These are phyloP conservation scores for Oreotrochilus melanogaster DNA, from an alignment of 2,113 vertebrate genomes.

Conservation along the genomic window DNA sequence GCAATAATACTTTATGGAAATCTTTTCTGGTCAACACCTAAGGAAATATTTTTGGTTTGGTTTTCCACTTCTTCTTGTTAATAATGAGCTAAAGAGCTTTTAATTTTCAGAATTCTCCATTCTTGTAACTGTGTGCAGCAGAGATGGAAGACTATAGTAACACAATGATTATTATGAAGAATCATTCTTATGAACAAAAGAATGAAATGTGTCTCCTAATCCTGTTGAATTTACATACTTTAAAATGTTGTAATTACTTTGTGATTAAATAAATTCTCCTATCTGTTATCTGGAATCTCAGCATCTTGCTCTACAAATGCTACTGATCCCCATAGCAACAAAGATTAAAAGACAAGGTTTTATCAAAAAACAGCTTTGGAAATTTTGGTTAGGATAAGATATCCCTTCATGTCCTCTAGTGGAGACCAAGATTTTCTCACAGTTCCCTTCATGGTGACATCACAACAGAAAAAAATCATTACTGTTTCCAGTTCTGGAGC, in stretches of 20 bases:
- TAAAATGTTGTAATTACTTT: not conserved
- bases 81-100: not conserved
- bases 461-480: not conserved
- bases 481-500: too few relatives aligned
- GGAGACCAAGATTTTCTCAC: not conserved
- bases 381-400: not conserved
- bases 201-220: not conserved
- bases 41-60: not conserved
- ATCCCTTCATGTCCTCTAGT: not conserved
- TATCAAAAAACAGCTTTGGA: not conserved
- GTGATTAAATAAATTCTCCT: not conserved
- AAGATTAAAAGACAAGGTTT: not conserved
- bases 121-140: not conserved
- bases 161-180: not conserved
- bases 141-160: not conserved
- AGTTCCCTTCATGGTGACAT: not conserved
- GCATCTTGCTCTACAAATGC: not conserved
- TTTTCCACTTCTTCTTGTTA: not conserved
- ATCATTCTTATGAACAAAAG: not conserved
- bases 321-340: not conserved
- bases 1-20: not conserved
- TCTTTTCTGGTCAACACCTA: not conserved
- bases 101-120: not conserved
- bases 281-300: not conserved
- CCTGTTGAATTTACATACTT: not conserved